These are phyloP conservation scores for Pterois miles DNA, from an alignment of 2,797 vertebrate genomes.

Conservation along the genomic window DNA sequence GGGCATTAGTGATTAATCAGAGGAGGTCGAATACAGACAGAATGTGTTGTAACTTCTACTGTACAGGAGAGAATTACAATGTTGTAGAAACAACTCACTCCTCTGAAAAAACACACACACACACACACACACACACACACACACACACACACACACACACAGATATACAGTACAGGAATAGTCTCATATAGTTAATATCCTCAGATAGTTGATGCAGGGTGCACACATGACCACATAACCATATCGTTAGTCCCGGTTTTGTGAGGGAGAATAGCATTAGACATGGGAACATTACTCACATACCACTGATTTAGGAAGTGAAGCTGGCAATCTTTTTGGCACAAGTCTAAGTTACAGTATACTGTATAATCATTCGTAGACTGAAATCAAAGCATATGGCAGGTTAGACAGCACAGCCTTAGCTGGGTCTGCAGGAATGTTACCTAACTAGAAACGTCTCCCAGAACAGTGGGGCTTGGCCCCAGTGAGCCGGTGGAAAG, in stretches of 20 bases:
- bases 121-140: no score
- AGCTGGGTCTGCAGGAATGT: neutral
- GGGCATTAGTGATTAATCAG: neutral
- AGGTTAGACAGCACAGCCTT: neutral
- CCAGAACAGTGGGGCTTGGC: conserved; percentile 10
- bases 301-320: conserved; percentile 17
- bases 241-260: conserved; percentile 12
- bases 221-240: neutral
- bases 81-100: neutral
- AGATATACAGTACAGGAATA: neutral
- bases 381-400: neutral
- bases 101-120: neutral
- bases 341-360: neutral
- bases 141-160: no score
- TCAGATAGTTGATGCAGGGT: neutral
- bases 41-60: neutral
- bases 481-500: conserved; percentile 57
- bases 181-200: neutral
- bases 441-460: conserved; percentile 14
- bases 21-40: neutral
- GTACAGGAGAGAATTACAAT: neutral
- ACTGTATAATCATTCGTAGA: neutral
- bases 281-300: neutral
- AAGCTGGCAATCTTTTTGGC: conserved; percentile 6
- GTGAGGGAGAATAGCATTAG: neutral